phyloP scores from a whole-genome alignment of 2,888 invertebrate species.

The Drosophila leonis region DNA sequence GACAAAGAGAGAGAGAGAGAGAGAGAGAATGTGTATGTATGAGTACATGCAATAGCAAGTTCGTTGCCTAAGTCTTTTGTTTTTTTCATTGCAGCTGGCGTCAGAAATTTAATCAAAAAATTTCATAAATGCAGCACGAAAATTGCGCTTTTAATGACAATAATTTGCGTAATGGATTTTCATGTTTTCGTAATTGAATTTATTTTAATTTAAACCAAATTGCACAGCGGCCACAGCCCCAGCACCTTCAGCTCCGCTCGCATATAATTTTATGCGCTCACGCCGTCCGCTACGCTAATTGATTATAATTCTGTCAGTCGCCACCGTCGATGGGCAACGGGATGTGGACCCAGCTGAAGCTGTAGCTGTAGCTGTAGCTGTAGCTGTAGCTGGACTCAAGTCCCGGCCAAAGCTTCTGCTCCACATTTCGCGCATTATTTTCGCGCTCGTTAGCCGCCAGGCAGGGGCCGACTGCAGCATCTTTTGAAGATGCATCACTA shows the following conservation, averaged over 20 bases:
- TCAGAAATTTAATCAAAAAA: conserved; percentile 68
- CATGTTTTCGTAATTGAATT: conserved; percentile 86
- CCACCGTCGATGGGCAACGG: conserved; percentile 56
- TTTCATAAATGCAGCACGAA: conserved; percentile 70
- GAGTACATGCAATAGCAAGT: conserved; percentile 34
- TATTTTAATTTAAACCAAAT: conserved; percentile 85
- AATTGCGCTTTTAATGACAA: conserved; percentile 83
- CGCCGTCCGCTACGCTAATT: conserved; percentile 75
- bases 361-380: conserved; percentile 1
- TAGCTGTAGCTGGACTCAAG: conserved; percentile 13
- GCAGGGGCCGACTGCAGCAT: conserved; percentile 21
- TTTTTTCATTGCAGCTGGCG: conserved; percentile 29
- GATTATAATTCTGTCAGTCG: conserved; percentile 80
- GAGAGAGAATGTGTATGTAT: background rate
- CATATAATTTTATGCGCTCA: conserved; percentile 81
- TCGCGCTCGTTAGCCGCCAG: conserved; percentile 69
- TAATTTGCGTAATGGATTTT: conserved; percentile 85
- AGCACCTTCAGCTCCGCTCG: conserved; percentile 4
- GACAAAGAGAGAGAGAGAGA: background rate
- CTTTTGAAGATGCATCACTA: conserved; percentile 53
- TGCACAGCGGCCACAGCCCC: conserved; percentile 40
- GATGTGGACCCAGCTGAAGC: conserved; percentile 3
- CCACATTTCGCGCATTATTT: conserved; percentile 78
- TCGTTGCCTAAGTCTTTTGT: conserved; percentile 64
- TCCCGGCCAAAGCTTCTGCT: conserved; percentile 47